phyloP scores from a whole-genome alignment of 2,888 invertebrate genomes.

The Tillus elongatus region DNA sequence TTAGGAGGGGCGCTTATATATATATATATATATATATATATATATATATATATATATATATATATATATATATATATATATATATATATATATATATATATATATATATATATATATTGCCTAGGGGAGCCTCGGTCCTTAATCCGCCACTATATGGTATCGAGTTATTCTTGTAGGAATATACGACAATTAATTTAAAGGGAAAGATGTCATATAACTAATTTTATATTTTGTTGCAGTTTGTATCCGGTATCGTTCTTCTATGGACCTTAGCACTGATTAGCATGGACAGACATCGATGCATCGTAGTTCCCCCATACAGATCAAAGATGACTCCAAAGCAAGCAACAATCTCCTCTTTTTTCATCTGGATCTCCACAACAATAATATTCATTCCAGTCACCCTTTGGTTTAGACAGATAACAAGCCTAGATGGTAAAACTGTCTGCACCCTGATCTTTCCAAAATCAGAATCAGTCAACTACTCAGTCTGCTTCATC shows the following conservation, averaged over 20 bases:
- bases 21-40: too few relatives aligned
- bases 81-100: too few relatives aligned
- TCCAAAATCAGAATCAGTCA: constrained; percentile 41
- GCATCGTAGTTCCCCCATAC: constrained; percentile 49
- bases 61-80: too few relatives aligned
- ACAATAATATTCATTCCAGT: constrained; percentile 45
- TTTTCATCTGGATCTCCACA: constrained; percentile 45
- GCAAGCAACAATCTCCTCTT: constrained; percentile 39
- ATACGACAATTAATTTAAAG: too few relatives aligned
- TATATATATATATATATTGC: too few relatives aligned
- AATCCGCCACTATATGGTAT: too few relatives aligned
- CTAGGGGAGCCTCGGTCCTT: too few relatives aligned
- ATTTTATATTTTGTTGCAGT: constrained; percentile 36
- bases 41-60: too few relatives aligned
- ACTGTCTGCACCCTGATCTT: constrained; percentile 48
- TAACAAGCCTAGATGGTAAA: constrained; percentile 25
- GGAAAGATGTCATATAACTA: too few relatives aligned
- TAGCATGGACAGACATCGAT: constrained; percentile 49
- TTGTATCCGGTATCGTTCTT: constrained; percentile 49
- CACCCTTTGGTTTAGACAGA: constrained; percentile 45
- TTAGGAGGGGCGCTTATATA: too few relatives aligned
- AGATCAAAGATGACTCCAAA: constrained; percentile 44
- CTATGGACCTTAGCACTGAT: constrained; percentile 51
- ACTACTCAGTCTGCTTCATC: constrained; percentile 45
- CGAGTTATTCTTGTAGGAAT: too few relatives aligned